Conservation (phyloP, 2,888 invertebrate species). For the Fissipunctia ypsillon region DNA sequence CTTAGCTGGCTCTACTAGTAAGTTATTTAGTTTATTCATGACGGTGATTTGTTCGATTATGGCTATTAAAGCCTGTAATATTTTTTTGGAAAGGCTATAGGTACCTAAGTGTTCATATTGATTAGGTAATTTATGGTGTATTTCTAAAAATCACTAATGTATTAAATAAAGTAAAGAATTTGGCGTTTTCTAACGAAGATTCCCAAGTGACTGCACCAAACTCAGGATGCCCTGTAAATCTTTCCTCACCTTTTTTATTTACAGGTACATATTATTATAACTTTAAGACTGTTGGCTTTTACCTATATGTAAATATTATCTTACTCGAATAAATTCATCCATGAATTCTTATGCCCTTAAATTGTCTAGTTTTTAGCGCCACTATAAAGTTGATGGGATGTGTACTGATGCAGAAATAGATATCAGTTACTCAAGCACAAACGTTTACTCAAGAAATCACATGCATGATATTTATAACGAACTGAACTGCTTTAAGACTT, state of each 20-base stretch:
- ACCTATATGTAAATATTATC: too few relatives aligned
- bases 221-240: background rate
- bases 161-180: too few relatives aligned
- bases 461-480: conserved; percentile 63
- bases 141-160: background rate
- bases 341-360: conserved; percentile 4
- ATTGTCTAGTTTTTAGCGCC: conserved; percentile 15
- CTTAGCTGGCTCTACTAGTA: conserved; percentile 9
- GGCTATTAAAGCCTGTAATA: too few relatives aligned
- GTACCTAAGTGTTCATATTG: background rate
- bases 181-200: background rate
- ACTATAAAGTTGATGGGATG: conserved; percentile 28
- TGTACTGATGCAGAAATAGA: conserved; percentile 51
- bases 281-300: too few relatives aligned
- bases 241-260: too few relatives aligned
- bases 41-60: background rate
- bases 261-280: too few relatives aligned
- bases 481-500: conserved; percentile 68
- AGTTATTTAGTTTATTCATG: conserved; percentile 1
- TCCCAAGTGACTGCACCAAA: background rate
- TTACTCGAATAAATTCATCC: too few relatives aligned
- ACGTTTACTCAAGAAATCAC: conserved; percentile 51
- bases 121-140: background rate
- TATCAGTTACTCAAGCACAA: conserved; percentile 40
- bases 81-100: background rate